Conservation (phyloP, 2,797 vertebrate genomes). For the Crax fasciolata region DNA sequence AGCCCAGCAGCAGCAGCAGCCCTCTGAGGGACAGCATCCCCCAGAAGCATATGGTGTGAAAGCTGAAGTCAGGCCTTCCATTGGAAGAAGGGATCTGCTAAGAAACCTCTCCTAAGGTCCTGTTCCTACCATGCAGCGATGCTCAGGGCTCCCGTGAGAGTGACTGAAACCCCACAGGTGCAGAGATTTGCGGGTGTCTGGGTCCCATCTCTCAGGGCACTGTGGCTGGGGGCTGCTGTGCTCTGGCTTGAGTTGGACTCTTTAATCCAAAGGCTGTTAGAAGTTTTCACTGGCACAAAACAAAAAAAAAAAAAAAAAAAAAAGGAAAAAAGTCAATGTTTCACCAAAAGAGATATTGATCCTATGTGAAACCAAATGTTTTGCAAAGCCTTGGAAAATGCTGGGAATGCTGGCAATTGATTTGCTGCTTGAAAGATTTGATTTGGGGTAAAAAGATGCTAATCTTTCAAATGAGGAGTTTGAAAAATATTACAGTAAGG, state of each 20-base stretch:
- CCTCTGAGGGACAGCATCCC: background rate
- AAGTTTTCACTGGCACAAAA: slow-evolving; percentile 33
- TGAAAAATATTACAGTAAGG: background rate
- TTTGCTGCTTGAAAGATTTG: background rate
- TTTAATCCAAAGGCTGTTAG: slow-evolving; percentile 3
- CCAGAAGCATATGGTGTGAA: background rate
- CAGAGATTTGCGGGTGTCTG: background rate
- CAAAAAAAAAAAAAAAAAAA: too few relatives aligned
- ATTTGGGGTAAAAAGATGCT: background rate
- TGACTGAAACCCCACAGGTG: background rate
- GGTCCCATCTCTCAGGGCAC: background rate
- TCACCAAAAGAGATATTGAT: background rate
- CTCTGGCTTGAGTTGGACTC: background rate
- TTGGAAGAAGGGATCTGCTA: background rate
- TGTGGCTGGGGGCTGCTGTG: background rate
- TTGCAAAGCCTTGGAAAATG: slow-evolving; percentile 25
- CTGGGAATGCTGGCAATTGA: background rate
- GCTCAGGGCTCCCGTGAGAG: background rate
- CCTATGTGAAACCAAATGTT: background rate
- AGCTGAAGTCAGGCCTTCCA: background rate
- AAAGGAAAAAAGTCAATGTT: background rate
- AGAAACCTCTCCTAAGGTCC: background rate
- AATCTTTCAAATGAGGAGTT: background rate
- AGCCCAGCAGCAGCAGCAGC: background rate
- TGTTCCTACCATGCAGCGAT: fast-evolving